Base-by-base conservation (phyloP, 2,888 invertebrate species). In the Meta bourneti region DNA sequence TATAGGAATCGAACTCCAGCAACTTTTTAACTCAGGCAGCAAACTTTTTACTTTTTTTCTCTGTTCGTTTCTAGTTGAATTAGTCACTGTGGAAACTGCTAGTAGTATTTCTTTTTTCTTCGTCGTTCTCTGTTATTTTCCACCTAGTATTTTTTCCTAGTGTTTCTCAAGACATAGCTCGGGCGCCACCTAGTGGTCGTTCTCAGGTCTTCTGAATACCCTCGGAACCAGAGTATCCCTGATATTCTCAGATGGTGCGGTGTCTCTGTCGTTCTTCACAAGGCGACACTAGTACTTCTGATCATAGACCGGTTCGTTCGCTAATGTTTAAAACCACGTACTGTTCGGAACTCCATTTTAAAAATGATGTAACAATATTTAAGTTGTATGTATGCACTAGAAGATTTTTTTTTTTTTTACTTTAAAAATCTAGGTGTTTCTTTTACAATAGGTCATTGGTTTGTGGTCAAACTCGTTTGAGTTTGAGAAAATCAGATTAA, bases 21-120 rank as follows among this genome's bases (percentile, higher is more conserved):
- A 52, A 77, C 78, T 19, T 78, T 51, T 78, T 71, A 78, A 89
- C 89, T 89, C 89, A 89, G 89, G 89, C 89, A 75, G 61, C 81
- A 88, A 72, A 88, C 89, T 89, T 89, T 89, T 82, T 89, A 89
- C 89, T 89, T 69, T 75, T n/a, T 88, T 80, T 89, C 61, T 61
- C 16, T 61, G 61, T 61, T 61, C 16, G 61, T 61, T 61, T 16
- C 11, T 61, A 61, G 61, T 9, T 11, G 61, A 16, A 61, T 16
- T 61, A 61, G 61, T 61, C 11, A 61, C 16, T 16, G 16, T 61
- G 61, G 11, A 16, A 61, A 61, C 11, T 61, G 8, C 9, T 61
- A 11, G 6, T 61, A 61, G 61, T 61, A 61, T 61, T 61, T 61
- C 11, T 61, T 61, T n/a, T 34, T 34, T 34, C 16, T 61, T 61